Evolutionary conservation across 2,888 invertebrate species (phyloP).

Genomic region (Zonitis immaculata): DNA sequence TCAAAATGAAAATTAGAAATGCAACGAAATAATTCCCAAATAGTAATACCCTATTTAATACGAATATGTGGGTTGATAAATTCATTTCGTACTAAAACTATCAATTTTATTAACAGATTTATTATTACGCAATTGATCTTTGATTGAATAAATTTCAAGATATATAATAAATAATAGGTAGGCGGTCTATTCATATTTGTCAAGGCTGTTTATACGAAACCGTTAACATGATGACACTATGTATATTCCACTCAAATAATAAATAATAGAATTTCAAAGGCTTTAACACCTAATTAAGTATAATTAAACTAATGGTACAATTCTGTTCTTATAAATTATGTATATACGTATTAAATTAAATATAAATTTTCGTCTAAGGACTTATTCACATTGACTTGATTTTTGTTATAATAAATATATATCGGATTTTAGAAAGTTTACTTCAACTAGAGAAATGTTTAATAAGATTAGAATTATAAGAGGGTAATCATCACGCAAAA

Average conservation of each 20-base stretch:
- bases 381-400: too few relatives aligned
- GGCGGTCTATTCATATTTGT: slow-evolving; percentile 18
- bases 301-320: background rate
- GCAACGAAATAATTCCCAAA: too few relatives aligned
- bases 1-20: too few relatives aligned
- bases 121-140: slow-evolving; percentile 16
- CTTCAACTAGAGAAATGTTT: background rate
- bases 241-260: background rate
- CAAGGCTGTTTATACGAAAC: slow-evolving; percentile 19
- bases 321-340: too few relatives aligned
- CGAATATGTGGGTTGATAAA: slow-evolving; percentile 17
- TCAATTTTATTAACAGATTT: slow-evolving; percentile 15
- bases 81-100: slow-evolving; percentile 14
- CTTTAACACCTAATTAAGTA: background rate
- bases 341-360: too few relatives aligned
- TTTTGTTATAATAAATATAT: too few relatives aligned
- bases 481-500: background rate
- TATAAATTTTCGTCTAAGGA: too few relatives aligned
- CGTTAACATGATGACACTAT: slow-evolving; percentile 16
- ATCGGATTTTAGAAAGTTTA: background rate
- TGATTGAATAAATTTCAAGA: slow-evolving; percentile 13
- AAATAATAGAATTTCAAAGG: background rate
- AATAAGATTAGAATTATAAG: background rate
- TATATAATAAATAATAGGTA: slow-evolving; percentile 9
- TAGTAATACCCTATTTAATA: slow-evolving; percentile 8